Evolutionary conservation across 1,140 invertebrate genomes (phyloP), one percentile per base, ranked within the genome.

Genomic region (Drosophila setifemur): DNA sequence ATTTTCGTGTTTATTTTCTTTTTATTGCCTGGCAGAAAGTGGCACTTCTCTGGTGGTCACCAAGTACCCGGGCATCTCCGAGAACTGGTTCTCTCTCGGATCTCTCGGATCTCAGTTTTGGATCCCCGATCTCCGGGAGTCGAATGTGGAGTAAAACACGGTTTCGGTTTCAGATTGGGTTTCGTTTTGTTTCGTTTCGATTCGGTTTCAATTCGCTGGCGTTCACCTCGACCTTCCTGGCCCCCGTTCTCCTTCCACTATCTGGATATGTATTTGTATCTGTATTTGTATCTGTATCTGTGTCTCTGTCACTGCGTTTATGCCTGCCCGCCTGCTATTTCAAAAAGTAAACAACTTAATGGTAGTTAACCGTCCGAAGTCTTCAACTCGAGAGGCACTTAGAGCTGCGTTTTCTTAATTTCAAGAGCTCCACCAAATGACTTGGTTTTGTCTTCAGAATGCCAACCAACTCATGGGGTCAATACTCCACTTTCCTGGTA

Each of bases 1-100:
- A 44, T 68, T 55, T 68, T 69, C 35, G 53, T 57, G 67, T 70
- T 69, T 69, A 69, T 69, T 55, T 69, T 69, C 50, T 47, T 69
- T 69, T 69, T 69, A 69, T 47, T 52, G 45, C 47, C 47, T 53
- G 48, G 19, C 37, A 67, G 61, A 67, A 67, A 67, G 57, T 66
- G 61, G 61, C 60, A 64, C 57, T 64, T 63, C 43, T 11, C 53
- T 31, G 16, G 29, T 31, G 16, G 29, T 26, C 54, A 18, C 23
- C 54, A 29, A 50, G 14, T 37, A 18, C 33, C 8, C 33, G 33
- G 16, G 33, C 16, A 23, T 23, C 42, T 48, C 60, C 16, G 16
- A 64, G 61, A 64, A 66, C 61, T 49, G 61, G 61, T 66, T 66
- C 61, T 64, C 60, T 12, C 3, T 40, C 16, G 57, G 6, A 43